Conservation (phyloP, 2,113 vertebrate genomes). For the Macaca nemestrina region DNA sequence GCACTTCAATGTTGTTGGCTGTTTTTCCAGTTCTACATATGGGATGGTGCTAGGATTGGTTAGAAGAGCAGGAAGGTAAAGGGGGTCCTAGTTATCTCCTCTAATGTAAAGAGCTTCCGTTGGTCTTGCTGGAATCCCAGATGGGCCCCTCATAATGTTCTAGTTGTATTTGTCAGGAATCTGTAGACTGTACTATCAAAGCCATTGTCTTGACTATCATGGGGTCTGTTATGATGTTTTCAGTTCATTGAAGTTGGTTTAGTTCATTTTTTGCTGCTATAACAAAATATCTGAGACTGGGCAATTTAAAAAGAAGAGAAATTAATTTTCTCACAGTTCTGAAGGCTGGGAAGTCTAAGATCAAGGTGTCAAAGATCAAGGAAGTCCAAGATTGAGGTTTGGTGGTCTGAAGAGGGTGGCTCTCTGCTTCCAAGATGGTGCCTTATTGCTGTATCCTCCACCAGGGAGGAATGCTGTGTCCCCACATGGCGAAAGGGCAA, state of each 20-base stretch:
- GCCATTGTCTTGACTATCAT: not conserved
- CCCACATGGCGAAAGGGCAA: not conserved
- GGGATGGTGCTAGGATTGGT: not conserved
- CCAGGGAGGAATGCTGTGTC: not conserved
- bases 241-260: not conserved
- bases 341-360: not conserved
- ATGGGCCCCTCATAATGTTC: fast-evolving
- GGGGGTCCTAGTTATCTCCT: not conserved
- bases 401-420: no score
- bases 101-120: not conserved
- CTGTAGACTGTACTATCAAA: no score
- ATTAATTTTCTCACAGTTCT: not conserved
- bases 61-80: not conserved
- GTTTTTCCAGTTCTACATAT: not conserved
- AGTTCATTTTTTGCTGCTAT: not conserved
- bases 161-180: not conserved
- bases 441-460: not conserved
- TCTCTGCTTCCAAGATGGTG: not conserved
- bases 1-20: not conserved
- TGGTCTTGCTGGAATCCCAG: not conserved
- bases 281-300: not conserved
- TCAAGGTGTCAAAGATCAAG: not conserved
- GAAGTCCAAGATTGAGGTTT: not conserved
- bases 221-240: not conserved
- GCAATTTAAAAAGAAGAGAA: not conserved